Evolutionary conservation across 2,113 vertebrate genomes (phyloP).

Genomic region (Cebidichthys violaceus): DNA sequence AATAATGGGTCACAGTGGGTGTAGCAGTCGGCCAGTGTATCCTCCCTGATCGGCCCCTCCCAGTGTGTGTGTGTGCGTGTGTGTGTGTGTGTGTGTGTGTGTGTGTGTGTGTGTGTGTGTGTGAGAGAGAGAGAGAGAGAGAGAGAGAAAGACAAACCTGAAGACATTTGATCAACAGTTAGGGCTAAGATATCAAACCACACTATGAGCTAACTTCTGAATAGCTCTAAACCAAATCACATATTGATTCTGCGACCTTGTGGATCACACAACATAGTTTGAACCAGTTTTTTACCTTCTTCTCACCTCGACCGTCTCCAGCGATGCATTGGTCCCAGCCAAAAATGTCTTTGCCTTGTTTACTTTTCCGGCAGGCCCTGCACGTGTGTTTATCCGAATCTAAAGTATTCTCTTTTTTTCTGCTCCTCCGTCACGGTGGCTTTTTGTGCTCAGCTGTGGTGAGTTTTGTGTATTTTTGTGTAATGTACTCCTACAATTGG

Average conservation of each 20-base stretch:
- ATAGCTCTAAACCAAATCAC: not conserved
- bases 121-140: not conserved
- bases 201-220: constrained; percentile 24
- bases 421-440: constrained; percentile 75
- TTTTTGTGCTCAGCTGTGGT: constrained; percentile 77
- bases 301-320: constrained; percentile 43
- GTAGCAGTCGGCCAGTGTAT: constrained; percentile 53
- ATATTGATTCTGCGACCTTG: constrained; percentile 7
- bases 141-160: constrained; percentile 39
- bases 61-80: constrained; percentile 27
- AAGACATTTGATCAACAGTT: constrained; percentile 16
- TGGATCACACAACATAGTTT: not conserved
- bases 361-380: constrained; percentile 69
- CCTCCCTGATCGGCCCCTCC: constrained; percentile 60
- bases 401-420: constrained; percentile 63
- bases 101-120: not conserved
- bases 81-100: not conserved
- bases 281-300: constrained; percentile 13
- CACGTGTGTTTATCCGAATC: constrained; percentile 81
- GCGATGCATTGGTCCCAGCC: constrained; percentile 34
- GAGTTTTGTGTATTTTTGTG: constrained; percentile 80
- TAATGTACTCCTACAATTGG: constrained; percentile 82
- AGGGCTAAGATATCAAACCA: not conserved
- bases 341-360: constrained; percentile 68
- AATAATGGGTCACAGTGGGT: constrained; percentile 79